Base-by-base conservation (phyloP, 2,797 vertebrate species). In the Danio jaintianensis region DNA sequence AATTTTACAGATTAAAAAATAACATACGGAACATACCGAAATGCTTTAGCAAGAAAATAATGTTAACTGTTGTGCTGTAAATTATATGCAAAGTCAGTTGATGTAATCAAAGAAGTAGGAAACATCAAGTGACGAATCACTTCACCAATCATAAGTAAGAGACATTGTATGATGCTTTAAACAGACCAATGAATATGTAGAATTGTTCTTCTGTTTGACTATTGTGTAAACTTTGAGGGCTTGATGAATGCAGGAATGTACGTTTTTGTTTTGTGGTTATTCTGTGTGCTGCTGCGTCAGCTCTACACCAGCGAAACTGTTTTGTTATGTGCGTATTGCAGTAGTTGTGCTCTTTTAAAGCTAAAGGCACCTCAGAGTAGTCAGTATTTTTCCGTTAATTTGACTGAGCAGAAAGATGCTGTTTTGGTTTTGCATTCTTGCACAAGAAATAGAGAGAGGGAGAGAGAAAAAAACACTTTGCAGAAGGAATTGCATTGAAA, bases 161-260 rank as follows among this genome's bases (percentile, higher is more conserved):
- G 36, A 52, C 47, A 11, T 18, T 38, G 40, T 80, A 45, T 55
- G 20, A 71, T 45, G 48, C 67, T 63, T 71, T 29, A 71, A 79
- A 71, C 29, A 56, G 77, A 62, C 68, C 68, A 72, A 43, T 63
- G 20, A 72, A 48, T 66, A 56, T 63, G 69, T 78, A 73, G 69
- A 63, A 45, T 45, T 63, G 43, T 78, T 58, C 58, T 76, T 61
- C 10, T 22, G 42, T 48, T 50, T 4, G 9, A 38, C 11, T 16
- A 69, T 70, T 59, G 29, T 47, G 20, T 58, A 42, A 61, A 59
- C 40, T 29, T 48, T 69, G 66, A 69, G 75, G 56, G 53, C 43
- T 69, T 61, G 50, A 29, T 4, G 18, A 61, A 61, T 62, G 77
- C 56, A 79, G 20, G 62, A 50, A 77, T 18, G 58, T n/a, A 70